phyloP scores from a whole-genome alignment of 2,113 vertebrate genomes.

The Laticauda laticaudata region DNA sequence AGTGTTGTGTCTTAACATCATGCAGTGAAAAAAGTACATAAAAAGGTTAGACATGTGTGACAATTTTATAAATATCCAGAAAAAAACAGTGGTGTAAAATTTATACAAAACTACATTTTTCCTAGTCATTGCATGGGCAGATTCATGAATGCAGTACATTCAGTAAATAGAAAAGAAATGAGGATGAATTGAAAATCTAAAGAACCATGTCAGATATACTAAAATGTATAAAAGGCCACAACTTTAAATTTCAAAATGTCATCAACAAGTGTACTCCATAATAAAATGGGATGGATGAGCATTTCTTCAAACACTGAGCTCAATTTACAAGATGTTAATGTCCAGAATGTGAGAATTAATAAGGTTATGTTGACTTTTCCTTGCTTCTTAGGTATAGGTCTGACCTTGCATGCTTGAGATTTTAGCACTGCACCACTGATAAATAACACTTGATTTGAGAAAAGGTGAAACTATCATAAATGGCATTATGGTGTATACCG shows the following conservation, averaged over 20 bases:
- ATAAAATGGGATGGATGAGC: not conserved
- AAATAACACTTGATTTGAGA: not conserved
- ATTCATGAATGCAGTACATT: not conserved
- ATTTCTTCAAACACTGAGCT: not conserved
- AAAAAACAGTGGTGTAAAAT: not conserved
- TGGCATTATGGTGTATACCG: not conserved
- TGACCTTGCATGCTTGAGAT: not conserved
- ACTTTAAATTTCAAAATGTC: not conserved
- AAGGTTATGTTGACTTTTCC: not conserved
- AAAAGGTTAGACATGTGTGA: not conserved
- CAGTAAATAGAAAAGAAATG: not conserved
- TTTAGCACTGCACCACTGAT: not conserved
- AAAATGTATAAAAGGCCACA: not conserved
- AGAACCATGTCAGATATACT: not conserved
- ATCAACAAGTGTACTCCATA: not conserved
- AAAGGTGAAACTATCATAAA: not conserved
- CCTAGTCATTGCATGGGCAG: not conserved
- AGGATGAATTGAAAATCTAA: not conserved
- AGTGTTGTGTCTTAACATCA: not conserved
- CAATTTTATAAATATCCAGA: not conserved
- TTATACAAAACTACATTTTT: not conserved
- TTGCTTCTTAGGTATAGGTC: not conserved
- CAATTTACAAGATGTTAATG: not conserved
- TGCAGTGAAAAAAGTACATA: not conserved
- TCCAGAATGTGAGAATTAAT: not conserved